These are phyloP conservation scores for Nebria salina DNA, from an alignment of 2,888 invertebrate species.

Conservation along the genomic window DNA sequence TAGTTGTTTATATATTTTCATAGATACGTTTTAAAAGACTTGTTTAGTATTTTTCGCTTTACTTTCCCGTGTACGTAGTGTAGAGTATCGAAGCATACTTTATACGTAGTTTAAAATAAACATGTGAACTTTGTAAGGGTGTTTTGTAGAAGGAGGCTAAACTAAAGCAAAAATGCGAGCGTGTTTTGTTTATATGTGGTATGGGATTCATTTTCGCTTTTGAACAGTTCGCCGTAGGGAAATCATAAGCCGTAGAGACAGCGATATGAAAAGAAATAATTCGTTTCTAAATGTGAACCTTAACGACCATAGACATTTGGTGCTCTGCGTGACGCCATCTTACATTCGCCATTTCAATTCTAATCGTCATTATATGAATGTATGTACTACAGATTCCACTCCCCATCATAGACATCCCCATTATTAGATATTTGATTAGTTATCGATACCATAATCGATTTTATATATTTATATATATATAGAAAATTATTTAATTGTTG, in stretches of 20 bases:
- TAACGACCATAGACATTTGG: slow-evolving; percentile 42
- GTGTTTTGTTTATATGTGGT: not conserved
- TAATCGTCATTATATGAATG: not conserved
- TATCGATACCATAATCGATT: no score
- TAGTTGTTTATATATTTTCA: no score
- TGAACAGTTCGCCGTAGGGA: slow-evolving; percentile 25
- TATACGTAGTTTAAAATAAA: no score
- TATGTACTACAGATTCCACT: slow-evolving; percentile 6
- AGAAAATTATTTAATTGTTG: no score
- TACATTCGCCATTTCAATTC: not conserved
- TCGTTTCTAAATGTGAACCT: slow-evolving; percentile 38
- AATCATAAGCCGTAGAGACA: slow-evolving; percentile 37
- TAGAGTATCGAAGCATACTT: no score
- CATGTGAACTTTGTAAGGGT: no score
- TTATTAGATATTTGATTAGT: not conserved
- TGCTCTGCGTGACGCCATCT: slow-evolving; percentile 2
- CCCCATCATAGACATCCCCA: not conserved
- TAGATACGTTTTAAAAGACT: no score
- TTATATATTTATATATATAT: no score
- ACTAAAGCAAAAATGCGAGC: no score
- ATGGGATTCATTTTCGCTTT: slow-evolving; percentile 21
- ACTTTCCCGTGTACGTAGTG: no score
- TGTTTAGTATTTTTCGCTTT: no score
- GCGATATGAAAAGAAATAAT: slow-evolving; percentile 44
- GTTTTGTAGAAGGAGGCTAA: no score